phyloP scores from a whole-genome alignment of 2,888 invertebrate genomes.

The Chrysolina oricalcia region DNA sequence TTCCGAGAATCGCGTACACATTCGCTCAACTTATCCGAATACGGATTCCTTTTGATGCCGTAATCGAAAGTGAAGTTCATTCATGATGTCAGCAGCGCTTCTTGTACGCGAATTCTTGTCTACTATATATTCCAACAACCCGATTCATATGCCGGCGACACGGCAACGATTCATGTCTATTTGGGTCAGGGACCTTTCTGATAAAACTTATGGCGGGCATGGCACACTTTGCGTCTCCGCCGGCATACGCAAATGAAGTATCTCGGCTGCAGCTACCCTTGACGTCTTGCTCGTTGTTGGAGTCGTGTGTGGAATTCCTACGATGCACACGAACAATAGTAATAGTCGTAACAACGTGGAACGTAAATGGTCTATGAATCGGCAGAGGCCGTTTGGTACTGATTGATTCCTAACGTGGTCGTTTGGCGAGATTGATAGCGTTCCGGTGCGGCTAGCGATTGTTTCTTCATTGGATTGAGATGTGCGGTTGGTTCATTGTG shows the following conservation, averaged over 20 bases:
- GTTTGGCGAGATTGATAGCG: conserved; percentile 1
- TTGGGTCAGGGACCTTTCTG: conserved; percentile 62
- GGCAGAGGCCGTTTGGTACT: conserved; percentile 23
- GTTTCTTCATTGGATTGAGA: not conserved
- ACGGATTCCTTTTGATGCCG: conserved; percentile 58
- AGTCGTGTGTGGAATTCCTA: conserved; percentile 39
- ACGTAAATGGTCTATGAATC: conserved; percentile 38
- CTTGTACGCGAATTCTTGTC: conserved; percentile 54
- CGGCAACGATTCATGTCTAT: conserved; percentile 57
- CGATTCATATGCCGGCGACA: conserved; percentile 54
- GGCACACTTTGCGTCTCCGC: conserved; percentile 47
- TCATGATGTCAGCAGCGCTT: conserved; percentile 54
- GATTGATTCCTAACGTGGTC: conserved; percentile 3
- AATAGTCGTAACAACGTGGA: conserved; percentile 40
- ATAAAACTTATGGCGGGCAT: conserved; percentile 57
- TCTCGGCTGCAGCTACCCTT: conserved; percentile 37
- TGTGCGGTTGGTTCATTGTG: not conserved
- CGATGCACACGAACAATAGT: conserved; percentile 36
- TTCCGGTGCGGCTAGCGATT: not conserved
- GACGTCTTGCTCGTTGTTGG: conserved; percentile 18
- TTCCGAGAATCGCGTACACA: conserved; percentile 26
- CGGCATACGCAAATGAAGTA: conserved; percentile 50
- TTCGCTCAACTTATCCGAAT: conserved; percentile 56
- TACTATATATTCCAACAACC: conserved; percentile 50
- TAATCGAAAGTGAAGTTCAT: conserved; percentile 59